A percentile compares a stretch with the other conserved stretches of the same genome.
Evolutionary conservation across 2,113 vertebrate genomes (phyloP).

Genomic region (Bos javanicus): DNA sequence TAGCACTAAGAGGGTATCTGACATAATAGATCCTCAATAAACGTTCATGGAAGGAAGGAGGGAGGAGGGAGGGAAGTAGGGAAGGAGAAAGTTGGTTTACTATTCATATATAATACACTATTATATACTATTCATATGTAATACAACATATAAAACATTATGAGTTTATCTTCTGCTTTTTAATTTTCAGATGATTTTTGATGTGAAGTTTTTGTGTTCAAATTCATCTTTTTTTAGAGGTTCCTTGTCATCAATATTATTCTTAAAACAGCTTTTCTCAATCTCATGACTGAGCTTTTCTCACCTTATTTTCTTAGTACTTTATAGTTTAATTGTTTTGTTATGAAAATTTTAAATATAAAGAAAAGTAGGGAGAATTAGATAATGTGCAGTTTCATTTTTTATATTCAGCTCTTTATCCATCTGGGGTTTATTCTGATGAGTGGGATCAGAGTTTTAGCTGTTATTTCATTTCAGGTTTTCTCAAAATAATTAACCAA

Average conservation of each 20-base stretch:
- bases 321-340: not conserved
- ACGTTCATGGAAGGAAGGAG: not conserved
- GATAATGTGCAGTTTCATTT: not conserved
- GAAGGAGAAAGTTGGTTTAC: not conserved
- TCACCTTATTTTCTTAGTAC: not conserved
- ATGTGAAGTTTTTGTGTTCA: not conserved
- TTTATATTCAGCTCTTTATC: not conserved
- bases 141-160: not conserved
- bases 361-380: not conserved
- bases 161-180: not conserved
- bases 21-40: not conserved
- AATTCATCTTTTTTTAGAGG: not conserved
- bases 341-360: not conserved
- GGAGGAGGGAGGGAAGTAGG: not conserved
- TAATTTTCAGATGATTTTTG: conserved; percentile 19
- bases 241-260: not conserved
- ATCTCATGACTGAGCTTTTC: not conserved
- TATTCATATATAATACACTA: not conserved
- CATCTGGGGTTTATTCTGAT: not conserved
- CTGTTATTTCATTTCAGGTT: not conserved
- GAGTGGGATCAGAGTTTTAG: not conserved
- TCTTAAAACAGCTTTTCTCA: not conserved
- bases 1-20: not conserved
- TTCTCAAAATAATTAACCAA: conserved; percentile 27
- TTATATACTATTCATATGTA: not conserved